Percentiles rank a stretch among this genome's conserved stretches.
Evolutionary conservation across 2,113 vertebrate genomes (phyloP).

Genomic region (Scortum barcoo): DNA sequence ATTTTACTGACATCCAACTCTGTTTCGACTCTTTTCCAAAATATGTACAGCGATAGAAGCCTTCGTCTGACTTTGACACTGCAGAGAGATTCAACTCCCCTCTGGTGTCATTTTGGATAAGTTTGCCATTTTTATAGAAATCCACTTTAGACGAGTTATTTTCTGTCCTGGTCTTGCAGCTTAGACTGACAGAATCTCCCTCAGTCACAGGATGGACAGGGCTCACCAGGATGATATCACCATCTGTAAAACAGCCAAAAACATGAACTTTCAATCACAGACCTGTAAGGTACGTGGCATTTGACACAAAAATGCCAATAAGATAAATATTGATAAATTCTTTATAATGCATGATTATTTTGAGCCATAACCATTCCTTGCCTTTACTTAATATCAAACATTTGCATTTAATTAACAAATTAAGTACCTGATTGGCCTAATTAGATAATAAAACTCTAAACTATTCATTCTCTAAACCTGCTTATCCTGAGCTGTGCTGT

Average conservation of each 20-base stretch:
- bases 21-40: too few species aligned
- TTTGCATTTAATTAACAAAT: too few species aligned
- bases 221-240: constrained; percentile 48
- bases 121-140: constrained; percentile 54
- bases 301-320: too few species aligned
- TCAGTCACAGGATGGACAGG: constrained; percentile 58
- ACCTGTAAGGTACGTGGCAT: neutral
- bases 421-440: too few species aligned
- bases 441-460: too few species aligned
- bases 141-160: neutral
- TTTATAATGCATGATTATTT: too few species aligned
- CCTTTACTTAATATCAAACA: neutral
- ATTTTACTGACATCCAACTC: too few species aligned
- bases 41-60: constrained; percentile 62
- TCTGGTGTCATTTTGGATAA: constrained; percentile 31
- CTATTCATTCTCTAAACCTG: too few species aligned
- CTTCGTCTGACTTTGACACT: constrained; percentile 62
- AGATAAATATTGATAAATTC: too few species aligned
- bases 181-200: constrained; percentile 59
- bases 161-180: constrained; percentile 5
- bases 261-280: neutral
- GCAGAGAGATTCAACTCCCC: constrained; percentile 43
- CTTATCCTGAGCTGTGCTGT: too few species aligned
- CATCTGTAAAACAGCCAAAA: constrained; percentile 19
- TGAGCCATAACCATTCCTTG: too few species aligned